phyloP scores from a whole-genome alignment of 1,140 invertebrate genomes.

The Mesaphorura yosii region DNA sequence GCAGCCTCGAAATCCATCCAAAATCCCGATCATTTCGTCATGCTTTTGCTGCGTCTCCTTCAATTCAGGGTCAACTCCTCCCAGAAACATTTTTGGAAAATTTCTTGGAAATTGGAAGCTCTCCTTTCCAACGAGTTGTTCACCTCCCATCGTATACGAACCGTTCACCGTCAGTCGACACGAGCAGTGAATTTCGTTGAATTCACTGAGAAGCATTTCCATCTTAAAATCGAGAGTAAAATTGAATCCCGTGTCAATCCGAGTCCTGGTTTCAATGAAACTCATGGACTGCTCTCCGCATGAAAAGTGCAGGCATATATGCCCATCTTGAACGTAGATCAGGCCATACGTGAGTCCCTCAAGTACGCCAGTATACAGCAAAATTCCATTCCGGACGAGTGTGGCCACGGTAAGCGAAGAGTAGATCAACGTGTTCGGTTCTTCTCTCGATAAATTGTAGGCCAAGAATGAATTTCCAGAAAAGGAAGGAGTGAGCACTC shows the following conservation, averaged over 20 bases:
- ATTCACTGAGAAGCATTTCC: slow-evolving; percentile 15
- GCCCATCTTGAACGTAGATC: slow-evolving; percentile 24
- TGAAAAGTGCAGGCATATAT: slow-evolving; percentile 28
- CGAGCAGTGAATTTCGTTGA: slow-evolving; percentile 15
- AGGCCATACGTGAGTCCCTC: slow-evolving; percentile 20
- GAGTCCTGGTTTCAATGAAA: slow-evolving; percentile 30
- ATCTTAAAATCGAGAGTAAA: slow-evolving; percentile 27
- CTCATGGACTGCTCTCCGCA: slow-evolving; percentile 30
- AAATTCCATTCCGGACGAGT: slow-evolving; percentile 23
- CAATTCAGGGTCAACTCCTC: slow-evolving; percentile 12
- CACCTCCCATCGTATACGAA: slow-evolving; percentile 29
- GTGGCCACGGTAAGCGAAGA: slow-evolving; percentile 22
- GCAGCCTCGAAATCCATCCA: slow-evolving; percentile 30
- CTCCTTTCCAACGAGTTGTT: slow-evolving; percentile 22
- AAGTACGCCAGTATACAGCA: slow-evolving; percentile 10
- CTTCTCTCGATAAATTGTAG: slow-evolving; percentile 11
- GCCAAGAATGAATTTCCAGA: slow-evolving; percentile 25
- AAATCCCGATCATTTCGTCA: slow-evolving; percentile 19
- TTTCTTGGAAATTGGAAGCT: not conserved
- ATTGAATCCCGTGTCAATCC: slow-evolving; percentile 30
- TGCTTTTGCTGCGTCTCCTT: not conserved
- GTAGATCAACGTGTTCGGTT: slow-evolving; percentile 8
- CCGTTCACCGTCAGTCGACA: slow-evolving; percentile 26
- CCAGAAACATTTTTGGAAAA: slow-evolving; percentile 17
- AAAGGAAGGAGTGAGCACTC: slow-evolving; percentile 20